Conservation (phyloP, 2,113 vertebrate species). For the Morone saxatilis region DNA sequence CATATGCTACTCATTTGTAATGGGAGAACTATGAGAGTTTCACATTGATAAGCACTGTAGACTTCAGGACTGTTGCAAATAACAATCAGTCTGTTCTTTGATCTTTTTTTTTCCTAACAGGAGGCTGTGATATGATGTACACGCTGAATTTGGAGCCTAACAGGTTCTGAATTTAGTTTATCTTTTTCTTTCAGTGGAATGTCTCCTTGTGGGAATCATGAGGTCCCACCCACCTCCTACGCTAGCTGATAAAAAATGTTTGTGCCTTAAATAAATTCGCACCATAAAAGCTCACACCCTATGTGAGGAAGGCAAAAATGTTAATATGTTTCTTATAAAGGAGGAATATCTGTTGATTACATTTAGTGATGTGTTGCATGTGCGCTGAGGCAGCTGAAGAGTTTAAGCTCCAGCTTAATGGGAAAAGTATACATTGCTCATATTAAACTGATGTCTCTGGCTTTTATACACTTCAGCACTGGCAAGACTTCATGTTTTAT, state of each 20-base stretch:
- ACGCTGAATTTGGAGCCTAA: conserved; percentile 6
- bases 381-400: neutral
- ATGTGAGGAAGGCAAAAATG: conserved; percentile 1
- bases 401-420: neutral
- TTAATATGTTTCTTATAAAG: neutral
- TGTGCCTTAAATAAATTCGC: conserved; percentile 62
- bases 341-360: neutral
- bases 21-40: neutral
- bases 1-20: conserved; percentile 12
- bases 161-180: neutral
- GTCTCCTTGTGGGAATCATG: conserved; percentile 28
- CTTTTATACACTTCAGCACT: neutral
- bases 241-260: conserved; percentile 44
- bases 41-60: neutral
- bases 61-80: conserved; percentile 1
- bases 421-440: neutral
- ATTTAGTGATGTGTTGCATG: neutral
- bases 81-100: neutral
- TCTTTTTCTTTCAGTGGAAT: conserved; percentile 25
- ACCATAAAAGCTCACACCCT: conserved; percentile 31
- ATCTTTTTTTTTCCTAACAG: neutral
- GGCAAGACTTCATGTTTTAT: conserved; percentile 7
- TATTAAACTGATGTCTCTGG: neutral
- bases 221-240: neutral
- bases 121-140: conserved; percentile 4